Base-by-base conservation (phyloP, 23 tunicate genomes). In the Ciona savignyi region DNA sequence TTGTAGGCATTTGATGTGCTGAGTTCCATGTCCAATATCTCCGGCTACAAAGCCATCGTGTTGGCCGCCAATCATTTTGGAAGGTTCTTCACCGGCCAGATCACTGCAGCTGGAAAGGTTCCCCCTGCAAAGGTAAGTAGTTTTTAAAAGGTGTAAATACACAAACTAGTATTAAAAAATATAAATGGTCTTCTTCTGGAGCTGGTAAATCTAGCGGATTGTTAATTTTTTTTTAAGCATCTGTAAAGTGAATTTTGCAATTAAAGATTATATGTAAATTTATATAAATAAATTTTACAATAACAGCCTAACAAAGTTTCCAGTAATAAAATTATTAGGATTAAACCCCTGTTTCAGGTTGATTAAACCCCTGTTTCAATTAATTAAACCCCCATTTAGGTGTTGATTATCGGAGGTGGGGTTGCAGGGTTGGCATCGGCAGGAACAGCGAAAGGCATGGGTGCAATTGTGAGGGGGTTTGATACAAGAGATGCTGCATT, bases 371-470 rank as follows among this genome's bases (percentile, higher is more conserved):
- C n/a, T n/a, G n/a, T n/a, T n/a, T n/a, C n/a, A n/a, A n/a, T n/a
- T n/a, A n/a, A n/a, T n/a, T n/a, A n/a, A n/a, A n/a, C n/a, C n/a
- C n/a, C n/a, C n/a, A n/a, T 64, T 32, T 31, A 90, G 97, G 68
- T 93, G 23, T 77, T 93, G 69, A 79, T 93, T 29, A 86, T 83
- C 33, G 98, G 98, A 1, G 98, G 98, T n/a, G 98, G 98, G 30
- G 98, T 93, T 30, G 98, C 98, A 1, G 98, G 98, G 27, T 69
- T 93, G 23, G 94, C 98, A 29, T 87, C 98, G 28, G 98, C 98
- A 25, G 98, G 98, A 33, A 83, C 98, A 15, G 98, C 85, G 23
- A 93, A 93, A 67, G 78, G 86, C 0, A 93, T 93, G 98, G 98
- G 98, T 29, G 98, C 98, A 3, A 82, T 82, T 65, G 98, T 93